phyloP scores from a whole-genome alignment of 2,888 invertebrate species.

The Synergus umbraculus region DNA sequence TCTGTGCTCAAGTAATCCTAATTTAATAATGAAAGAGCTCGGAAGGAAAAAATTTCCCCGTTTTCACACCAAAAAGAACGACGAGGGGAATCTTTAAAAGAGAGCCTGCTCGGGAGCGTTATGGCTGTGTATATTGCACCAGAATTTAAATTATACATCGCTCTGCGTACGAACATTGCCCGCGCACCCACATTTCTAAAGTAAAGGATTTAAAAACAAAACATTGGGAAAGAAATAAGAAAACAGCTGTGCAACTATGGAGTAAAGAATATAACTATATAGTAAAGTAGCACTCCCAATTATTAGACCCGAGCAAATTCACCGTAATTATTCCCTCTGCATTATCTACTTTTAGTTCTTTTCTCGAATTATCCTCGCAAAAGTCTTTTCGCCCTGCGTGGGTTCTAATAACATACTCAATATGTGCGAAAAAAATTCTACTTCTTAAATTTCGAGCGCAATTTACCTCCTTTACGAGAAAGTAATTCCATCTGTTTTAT shows the following conservation, averaged over 20 bases:
- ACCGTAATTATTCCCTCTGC: constrained; percentile 68
- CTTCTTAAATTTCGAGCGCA: not conserved
- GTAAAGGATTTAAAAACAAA: not conserved
- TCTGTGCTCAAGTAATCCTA: constrained; percentile 11
- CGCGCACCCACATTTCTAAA: not conserved
- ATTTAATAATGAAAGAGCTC: constrained; percentile 41
- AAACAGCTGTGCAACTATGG: constrained; percentile 33
- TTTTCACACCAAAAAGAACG: constrained; percentile 19
- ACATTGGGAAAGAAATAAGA: constrained; percentile 31
- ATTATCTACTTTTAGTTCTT: constrained; percentile 61
- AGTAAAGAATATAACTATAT: not conserved
- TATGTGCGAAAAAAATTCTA: constrained; percentile 24
- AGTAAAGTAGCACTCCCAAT: constrained; percentile 57
- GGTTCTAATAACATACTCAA: not conserved
- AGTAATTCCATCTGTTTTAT: not conserved
- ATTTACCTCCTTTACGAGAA: constrained; percentile 21
- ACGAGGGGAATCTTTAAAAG: constrained; percentile 21
- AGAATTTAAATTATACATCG: constrained; percentile 26
- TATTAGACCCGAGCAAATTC: constrained; percentile 64
- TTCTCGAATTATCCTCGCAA: constrained; percentile 46
- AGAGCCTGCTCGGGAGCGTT: not conserved
- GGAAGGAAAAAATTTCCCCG: constrained; percentile 23
- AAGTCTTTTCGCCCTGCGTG: not conserved
- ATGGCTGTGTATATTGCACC: constrained; percentile 20
- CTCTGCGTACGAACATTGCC: constrained; percentile 42